These are phyloP conservation scores for Poecilia wingei DNA, from an alignment of 2,797 vertebrate species.

Conservation along the genomic window DNA sequence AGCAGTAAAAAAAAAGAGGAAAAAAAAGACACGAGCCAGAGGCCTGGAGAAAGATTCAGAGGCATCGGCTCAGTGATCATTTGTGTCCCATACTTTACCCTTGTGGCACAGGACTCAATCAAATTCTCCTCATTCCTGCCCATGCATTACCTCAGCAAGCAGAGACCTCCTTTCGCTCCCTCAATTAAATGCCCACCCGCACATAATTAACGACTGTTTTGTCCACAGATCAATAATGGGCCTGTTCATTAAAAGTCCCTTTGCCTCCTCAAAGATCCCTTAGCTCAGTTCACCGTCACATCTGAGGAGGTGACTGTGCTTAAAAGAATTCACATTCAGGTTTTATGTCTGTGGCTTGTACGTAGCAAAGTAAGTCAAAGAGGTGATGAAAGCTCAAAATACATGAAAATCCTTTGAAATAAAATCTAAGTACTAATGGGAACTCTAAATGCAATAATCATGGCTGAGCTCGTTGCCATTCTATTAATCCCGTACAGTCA, in stretches of 20 bases:
- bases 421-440: conserved; percentile 28
- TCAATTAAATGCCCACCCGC: conserved; percentile 80
- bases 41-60: conserved; percentile 32
- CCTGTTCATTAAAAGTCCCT: conserved; percentile 82
- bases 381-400: conserved; percentile 18
- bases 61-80: conserved; percentile 52
- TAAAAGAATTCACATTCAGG: conserved; percentile 53
- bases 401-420: conserved; percentile 43
- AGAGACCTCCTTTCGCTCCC: conserved; percentile 70
- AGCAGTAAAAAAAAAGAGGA: neutral
- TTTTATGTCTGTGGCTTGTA: conserved; percentile 44
- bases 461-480: neutral
- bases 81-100: conserved; percentile 67
- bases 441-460: conserved; percentile 36
- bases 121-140: conserved; percentile 69
- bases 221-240: conserved; percentile 83
- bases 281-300: conserved; percentile 51
- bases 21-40: conserved; percentile 16
- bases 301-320: conserved; percentile 50
- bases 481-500: conserved; percentile 22
- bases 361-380: conserved; percentile 42
- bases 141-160: conserved; percentile 65
- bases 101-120: conserved; percentile 70
- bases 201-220: conserved; percentile 85
- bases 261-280: conserved; percentile 68